Evolutionary conservation across 2,797 vertebrate genomes (phyloP), one percentile per base, ranked within the genome.

Genomic region (Ataeniobius toweri): DNA sequence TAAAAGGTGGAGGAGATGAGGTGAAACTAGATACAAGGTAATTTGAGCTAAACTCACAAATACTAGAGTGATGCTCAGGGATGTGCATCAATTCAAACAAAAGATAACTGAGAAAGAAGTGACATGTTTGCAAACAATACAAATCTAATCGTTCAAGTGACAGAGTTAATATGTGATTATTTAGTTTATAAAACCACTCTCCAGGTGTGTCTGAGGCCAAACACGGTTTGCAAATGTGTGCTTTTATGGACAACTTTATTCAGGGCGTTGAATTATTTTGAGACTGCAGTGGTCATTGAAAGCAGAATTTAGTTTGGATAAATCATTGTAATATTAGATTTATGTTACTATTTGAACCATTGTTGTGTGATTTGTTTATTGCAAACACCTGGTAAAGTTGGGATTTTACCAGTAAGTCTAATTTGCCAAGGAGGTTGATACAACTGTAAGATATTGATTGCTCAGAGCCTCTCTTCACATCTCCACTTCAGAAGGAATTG

Each of bases 1-100:
- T 67, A 22, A 59, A 12, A 68, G 7, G n/a, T 44, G 41, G 73
- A 58, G 24, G 26, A 78, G 75, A 41, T 16, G 18, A 51, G 78
- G 2, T 8, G 31, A 81, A 82, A 73, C 36, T 22, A 67, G 63
- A 39, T 10, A 8, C 10, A 16, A 53, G 51, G 51, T 65, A 39
- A 65, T 22, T 1, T 39, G 8, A 67, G 9, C 63, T 67, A 36
- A 41, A 39, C 36, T 36, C 12, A 65, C 59, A 36, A 36, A 63
- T 7, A 8, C 28, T 36, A 9, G 8, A 5, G 63, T 7, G 63
- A 41, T 24, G 36, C 63, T 12, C 63, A 67, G 31, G 10, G 44
- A 46, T 46, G 44, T 7, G 44, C 7, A 46, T 46, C 10, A 46
- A 46, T 46, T 46, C 44, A 46, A 46, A 46, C 44, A 7, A 10